These are phyloP conservation scores for Edolisoma coerulescens DNA, from an alignment of 2,113 vertebrate species.

Conservation along the genomic window DNA sequence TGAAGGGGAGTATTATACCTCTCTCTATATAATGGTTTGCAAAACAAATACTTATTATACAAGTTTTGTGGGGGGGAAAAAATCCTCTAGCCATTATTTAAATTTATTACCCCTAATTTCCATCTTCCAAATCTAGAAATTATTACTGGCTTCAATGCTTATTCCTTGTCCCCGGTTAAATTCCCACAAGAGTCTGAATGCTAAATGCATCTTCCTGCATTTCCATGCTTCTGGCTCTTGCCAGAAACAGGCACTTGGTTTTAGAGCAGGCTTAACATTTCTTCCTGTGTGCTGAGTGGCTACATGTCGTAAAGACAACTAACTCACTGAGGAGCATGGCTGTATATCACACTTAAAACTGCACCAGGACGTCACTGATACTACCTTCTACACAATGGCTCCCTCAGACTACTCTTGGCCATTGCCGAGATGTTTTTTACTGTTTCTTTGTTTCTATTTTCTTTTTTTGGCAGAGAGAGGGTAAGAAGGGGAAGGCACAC, in stretches of 20 bases:
- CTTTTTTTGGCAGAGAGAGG: background rate
- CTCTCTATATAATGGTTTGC: background rate
- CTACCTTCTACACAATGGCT: background rate
- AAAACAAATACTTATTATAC: background rate
- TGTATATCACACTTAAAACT: background rate
- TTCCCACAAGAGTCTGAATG: background rate
- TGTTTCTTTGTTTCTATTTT: accelerated
- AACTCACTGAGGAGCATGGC: background rate
- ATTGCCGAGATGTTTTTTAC: background rate
- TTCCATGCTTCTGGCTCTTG: background rate
- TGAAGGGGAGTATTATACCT: background rate
- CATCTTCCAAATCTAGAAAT: background rate
- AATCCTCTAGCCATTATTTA: background rate
- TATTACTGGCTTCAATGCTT: background rate
- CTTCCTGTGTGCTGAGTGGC: background rate
- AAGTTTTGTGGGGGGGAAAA: background rate
- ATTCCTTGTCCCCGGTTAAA: background rate
- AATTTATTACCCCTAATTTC: background rate
- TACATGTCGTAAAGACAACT: background rate
- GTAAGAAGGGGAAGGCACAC: background rate
- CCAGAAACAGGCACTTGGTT: background rate
- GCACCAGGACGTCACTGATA: background rate
- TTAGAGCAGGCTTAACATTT: background rate
- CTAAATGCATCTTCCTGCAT: background rate
- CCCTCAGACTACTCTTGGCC: background rate